Base-by-base conservation (phyloP, 1,140 invertebrate genomes). In the Rhyacophila brunnea region DNA sequence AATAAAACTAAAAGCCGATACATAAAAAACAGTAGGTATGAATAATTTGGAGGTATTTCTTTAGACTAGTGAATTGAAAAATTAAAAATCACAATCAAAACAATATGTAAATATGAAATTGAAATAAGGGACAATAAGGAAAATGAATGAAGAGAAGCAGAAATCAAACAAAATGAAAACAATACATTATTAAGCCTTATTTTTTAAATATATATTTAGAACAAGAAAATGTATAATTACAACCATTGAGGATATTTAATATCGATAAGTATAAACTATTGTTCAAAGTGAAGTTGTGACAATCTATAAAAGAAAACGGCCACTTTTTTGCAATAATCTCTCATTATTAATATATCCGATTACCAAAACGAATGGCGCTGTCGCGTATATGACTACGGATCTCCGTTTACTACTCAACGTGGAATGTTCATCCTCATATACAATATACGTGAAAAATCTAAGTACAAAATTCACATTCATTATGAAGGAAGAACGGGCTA, bases 181-280 rank as follows among this genome's bases (percentile, higher is more conserved):
- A 65, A 65, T 65, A 61, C 40, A 50, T 64, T 60, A 61, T 65
- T 65, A 65, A 65, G 63, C 63, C 63, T 65, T 65, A 62, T 66
- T 60, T 65, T 69, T 74, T 77, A 69, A 77, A 78, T 75, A 78
- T 78, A 78, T 79, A 79, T 79, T 78, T 79, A 79, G 77, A 79
- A 79, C 77, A 78, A 78, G 77, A 79, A 65, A 79, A 79, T 79
- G 77, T 79, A 79, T 78, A 78, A 74, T 77, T 78, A 79, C 77
- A 79, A 79, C 77, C 77, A 78, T 79, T 74, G 77, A 79, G 77
- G 75, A 78, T 79, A 77, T 79, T 77, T 78, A 75, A 79, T 79
- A 79, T 79, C 75, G 74, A 78, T 78, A 78, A 75, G 72, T 79
- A 78, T 77, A 77, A 78, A 77, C 77, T 79, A 79, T 79, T 78